phyloP scores from a whole-genome alignment of 2,888 invertebrate genomes.

The Shargacucullia verbasci region DNA sequence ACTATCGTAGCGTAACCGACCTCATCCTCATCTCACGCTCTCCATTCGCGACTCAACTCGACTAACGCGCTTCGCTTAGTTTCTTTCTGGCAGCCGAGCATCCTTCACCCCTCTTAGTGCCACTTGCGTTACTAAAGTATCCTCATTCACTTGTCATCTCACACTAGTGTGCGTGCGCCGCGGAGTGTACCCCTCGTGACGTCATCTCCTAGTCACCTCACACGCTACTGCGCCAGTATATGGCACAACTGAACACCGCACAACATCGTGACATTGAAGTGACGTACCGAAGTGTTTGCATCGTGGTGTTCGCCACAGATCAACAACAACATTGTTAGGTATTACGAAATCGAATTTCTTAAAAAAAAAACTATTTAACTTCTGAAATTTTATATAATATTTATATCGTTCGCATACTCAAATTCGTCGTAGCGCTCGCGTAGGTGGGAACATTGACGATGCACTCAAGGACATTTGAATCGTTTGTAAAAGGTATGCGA shows the following conservation, averaged over 20 bases:
- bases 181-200: constrained; percentile 28
- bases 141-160: constrained; percentile 77
- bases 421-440: constrained; percentile 75
- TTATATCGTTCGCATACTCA: constrained; percentile 78
- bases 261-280: constrained; percentile 8
- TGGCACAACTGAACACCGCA: not conserved
- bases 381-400: constrained; percentile 82
- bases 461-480: constrained; percentile 67
- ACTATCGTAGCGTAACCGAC: constrained; percentile 78
- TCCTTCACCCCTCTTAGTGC: constrained; percentile 62
- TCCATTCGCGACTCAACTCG: constrained; percentile 64
- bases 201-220: not conserved
- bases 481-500: constrained; percentile 66
- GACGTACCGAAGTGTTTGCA: constrained; percentile 36
- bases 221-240: not conserved
- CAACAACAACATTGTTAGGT: constrained; percentile 70
- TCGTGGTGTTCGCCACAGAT: constrained; percentile 57
- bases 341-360: constrained; percentile 84
- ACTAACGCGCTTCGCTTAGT: constrained; percentile 72
- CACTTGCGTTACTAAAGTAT: constrained; percentile 72
- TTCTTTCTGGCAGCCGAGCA: constrained; percentile 58
- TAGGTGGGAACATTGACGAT: constrained; percentile 67
- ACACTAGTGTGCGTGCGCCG: constrained; percentile 58
- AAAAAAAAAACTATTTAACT: constrained; percentile 76
- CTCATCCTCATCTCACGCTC: constrained; percentile 73